A percentile compares a stretch with the other conserved stretches of the same genome.
phyloP scores from a whole-genome alignment of 2,888 invertebrate genomes.

The Drosophila eohydei region DNA sequence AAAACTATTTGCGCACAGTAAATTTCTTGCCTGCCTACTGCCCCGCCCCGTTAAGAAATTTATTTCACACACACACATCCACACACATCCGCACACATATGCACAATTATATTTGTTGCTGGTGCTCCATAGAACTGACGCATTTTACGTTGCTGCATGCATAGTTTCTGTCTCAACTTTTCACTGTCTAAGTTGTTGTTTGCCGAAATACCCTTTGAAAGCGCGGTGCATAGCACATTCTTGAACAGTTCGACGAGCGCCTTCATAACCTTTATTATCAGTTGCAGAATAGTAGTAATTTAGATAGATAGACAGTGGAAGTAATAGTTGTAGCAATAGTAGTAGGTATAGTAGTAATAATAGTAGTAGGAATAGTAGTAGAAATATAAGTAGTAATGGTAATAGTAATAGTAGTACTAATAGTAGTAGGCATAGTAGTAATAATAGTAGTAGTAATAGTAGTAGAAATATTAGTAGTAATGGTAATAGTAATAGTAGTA shows the following conservation, averaged over 20 bases:
- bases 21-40: constrained; percentile 31
- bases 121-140: constrained; percentile 40
- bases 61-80: constrained; percentile 35
- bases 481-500: background rate
- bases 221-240: constrained; percentile 8
- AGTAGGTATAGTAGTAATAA: background rate
- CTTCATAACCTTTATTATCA: background rate
- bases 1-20: constrained; percentile 63
- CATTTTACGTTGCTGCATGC: constrained; percentile 49
- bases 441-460: background rate
- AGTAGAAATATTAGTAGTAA: background rate
- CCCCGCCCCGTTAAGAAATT: constrained; percentile 44
- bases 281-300: background rate
- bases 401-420: too few species aligned
- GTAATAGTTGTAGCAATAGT: background rate
- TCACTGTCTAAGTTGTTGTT: constrained; percentile 11
- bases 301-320: background rate
- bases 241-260: background rate
- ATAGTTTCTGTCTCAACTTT: constrained; percentile 51
- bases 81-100: constrained; percentile 4
- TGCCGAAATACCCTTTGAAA: constrained; percentile 14
- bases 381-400: too few species aligned
- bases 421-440: background rate
- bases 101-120: constrained; percentile 48
- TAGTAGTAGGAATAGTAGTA: background rate